Base-by-base conservation (phyloP, 2,797 vertebrate species). In the Gymnothorax reevesii region DNA sequence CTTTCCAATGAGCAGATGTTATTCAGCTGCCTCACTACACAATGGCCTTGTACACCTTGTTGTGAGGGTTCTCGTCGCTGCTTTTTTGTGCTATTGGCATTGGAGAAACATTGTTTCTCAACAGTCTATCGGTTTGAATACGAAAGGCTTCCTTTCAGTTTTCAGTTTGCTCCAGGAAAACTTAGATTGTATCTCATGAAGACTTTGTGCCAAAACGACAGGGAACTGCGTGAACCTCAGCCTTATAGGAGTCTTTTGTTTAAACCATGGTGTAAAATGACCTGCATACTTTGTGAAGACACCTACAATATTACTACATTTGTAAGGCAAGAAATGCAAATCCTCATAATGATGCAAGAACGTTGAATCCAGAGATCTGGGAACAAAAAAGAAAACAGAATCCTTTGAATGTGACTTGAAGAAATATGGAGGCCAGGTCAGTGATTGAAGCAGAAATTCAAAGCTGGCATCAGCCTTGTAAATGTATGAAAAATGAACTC, bases 401-500 rank as follows among this genome's bases (percentile, higher is more conserved):
- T 77, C 73, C 33, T 77, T 77, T 77, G 73, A 77, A 77, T 77
- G 49, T 77, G 33, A 20, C 15, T 77, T 77, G 73, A 77, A 77
- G 73, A 77, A 49, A 15, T 42, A 52, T 49, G 42, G 73, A 52
- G 42, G 27, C 73, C 33, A 52, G 73, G 73, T 77, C 73, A 77
- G 73, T 42, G 33, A 77, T 77, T 77, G 73, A 77, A 77, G 73
- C 73, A 0, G 73, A 7, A 77, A 49, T 42, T 77, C 73, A 77
- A 77, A 77, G 73, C 73, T 77, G 42, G 42, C 42, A 49, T 52
- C 33, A 49, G 33, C 25, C 33, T 49, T 77, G 13, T 52, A 75
- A 77, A 49, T 77, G 73, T 77, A 77, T 49, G 49, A 77, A 77
- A 77, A 77, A 77, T 77, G 33, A 77, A 77, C 73, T 77, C 73